phyloP scores from a whole-genome alignment of 2,888 invertebrate genomes.

The Tenthredo distinguenda region DNA sequence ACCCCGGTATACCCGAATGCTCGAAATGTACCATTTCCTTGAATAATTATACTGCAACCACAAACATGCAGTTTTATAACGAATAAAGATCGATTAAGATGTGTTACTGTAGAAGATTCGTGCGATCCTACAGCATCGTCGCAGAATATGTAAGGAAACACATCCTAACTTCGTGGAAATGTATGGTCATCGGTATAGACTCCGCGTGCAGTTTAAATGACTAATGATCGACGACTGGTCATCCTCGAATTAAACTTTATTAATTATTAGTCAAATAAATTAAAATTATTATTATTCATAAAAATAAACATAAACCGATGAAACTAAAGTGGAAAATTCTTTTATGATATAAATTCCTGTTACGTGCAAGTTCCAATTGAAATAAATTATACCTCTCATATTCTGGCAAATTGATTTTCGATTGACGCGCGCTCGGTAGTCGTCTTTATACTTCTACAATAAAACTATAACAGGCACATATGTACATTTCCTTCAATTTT shows the following conservation, averaged over 20 bases:
- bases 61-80: not conserved
- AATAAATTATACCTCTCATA: not conserved
- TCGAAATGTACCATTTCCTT: slow-evolving; percentile 30
- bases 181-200: not conserved
- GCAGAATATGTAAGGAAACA: not conserved
- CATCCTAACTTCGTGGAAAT: not conserved
- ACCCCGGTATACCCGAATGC: not conserved
- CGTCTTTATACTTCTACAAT: not conserved
- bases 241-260: not conserved
- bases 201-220: slow-evolving; percentile 14
- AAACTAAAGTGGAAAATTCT: not conserved
- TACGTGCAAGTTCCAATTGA: not conserved
- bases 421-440: not conserved
- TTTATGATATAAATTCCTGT: not conserved
- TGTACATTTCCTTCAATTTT: not conserved
- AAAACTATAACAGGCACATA: not conserved
- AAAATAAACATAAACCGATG: not conserved
- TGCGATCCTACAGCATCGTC: not conserved
- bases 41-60: not conserved
- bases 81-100: not conserved
- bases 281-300: too few relatives aligned
- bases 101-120: not conserved
- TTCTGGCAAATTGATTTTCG: not conserved
- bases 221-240: not conserved
- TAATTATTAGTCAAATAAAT: not conserved